Percentiles rank a stretch among this genome's conserved stretches.
Conservation (phyloP, 2,797 vertebrate species). For the Oryzias sinensis region DNA sequence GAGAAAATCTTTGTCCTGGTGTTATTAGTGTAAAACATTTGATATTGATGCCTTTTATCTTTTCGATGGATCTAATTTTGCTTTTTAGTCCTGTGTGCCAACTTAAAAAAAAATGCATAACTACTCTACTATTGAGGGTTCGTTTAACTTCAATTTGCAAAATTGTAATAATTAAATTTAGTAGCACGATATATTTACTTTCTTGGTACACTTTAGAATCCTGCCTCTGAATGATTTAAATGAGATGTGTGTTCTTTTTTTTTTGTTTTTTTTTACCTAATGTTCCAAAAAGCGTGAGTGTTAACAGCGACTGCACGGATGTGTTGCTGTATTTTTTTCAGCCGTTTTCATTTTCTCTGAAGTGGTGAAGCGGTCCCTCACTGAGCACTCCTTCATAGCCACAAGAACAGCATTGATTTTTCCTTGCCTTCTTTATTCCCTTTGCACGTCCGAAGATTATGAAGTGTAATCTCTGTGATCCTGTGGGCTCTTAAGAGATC, state of each 20-base stretch:
- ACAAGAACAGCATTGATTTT: slow-evolving; percentile 47
- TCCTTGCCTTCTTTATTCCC: slow-evolving; percentile 41
- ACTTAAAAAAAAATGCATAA: neutral
- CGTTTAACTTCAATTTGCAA: neutral
- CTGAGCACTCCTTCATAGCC: slow-evolving; percentile 13
- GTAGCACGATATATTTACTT: neutral
- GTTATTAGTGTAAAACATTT: too few species aligned
- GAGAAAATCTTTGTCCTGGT: too few species aligned
- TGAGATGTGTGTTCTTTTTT: too few species aligned
- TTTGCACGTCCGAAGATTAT: slow-evolving; percentile 49
- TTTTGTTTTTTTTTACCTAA: neutral
- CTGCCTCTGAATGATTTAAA: too few species aligned
- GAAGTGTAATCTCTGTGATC: slow-evolving; percentile 49
- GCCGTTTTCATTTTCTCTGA: slow-evolving; percentile 14
- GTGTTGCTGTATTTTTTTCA: neutral
- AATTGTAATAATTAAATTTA: neutral
- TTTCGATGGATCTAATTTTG: too few species aligned
- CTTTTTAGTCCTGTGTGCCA: neutral
- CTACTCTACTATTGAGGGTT: neutral
- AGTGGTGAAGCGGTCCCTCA: slow-evolving; percentile 22
- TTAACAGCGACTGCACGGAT: neutral
- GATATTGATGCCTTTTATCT: too few species aligned
- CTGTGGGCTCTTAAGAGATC: slow-evolving; percentile 49
- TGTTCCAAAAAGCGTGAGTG: neutral
- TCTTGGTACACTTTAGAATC: neutral